These are phyloP conservation scores for Brotula barbata DNA, from an alignment of 2,797 vertebrate species.

Conservation along the genomic window DNA sequence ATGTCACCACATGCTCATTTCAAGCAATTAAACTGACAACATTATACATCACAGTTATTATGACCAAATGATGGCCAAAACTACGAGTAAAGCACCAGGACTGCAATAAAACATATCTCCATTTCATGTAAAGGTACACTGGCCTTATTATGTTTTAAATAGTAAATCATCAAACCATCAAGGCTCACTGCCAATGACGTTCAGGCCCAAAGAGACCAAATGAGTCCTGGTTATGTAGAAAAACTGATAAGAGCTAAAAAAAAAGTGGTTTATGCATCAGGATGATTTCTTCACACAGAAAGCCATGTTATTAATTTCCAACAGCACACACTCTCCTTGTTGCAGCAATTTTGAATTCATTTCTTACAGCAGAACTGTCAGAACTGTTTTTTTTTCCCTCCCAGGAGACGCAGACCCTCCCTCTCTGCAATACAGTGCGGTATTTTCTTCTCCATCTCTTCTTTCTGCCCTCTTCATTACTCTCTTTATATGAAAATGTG, in stretches of 20 bases:
- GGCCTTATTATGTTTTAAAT: too few relatives aligned
- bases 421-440: constrained; percentile 2
- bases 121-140: too few relatives aligned
- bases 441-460: constrained; percentile 11
- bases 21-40: too few relatives aligned
- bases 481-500: constrained; percentile 66
- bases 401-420: constrained; percentile 16
- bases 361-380: constrained; percentile 10
- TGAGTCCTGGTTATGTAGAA: too few relatives aligned
- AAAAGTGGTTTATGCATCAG: constrained; percentile 24
- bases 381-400: constrained; percentile 12
- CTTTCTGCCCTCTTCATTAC: constrained; percentile 32
- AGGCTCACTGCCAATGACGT: constrained; percentile 1
- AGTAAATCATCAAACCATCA: constrained; percentile 1
- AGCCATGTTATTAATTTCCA: constrained; percentile 31
- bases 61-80: too few relatives aligned
- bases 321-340: constrained; percentile 11
- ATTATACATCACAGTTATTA: too few relatives aligned
- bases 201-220: too few relatives aligned
- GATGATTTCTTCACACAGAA: constrained; percentile 3
- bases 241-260: too few relatives aligned
- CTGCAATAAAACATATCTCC: too few relatives aligned
- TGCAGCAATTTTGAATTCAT: constrained; percentile 23
- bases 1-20: too few relatives aligned
- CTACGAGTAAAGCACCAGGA: too few relatives aligned